Base-by-base conservation (phyloP, 2,888 invertebrate genomes). In the Smittia sp. region DNA sequence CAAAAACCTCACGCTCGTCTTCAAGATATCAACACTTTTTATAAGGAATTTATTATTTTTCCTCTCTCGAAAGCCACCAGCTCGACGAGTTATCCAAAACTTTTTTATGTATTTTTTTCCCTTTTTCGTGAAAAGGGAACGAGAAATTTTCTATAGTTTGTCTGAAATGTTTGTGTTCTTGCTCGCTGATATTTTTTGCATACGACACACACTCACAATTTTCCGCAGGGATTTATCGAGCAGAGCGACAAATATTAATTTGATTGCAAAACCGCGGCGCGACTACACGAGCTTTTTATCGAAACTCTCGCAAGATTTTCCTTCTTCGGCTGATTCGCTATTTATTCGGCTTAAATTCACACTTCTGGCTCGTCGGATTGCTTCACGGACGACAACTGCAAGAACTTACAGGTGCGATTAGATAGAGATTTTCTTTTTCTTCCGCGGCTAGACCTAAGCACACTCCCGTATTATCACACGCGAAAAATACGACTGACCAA, bases 251-350 rank as follows among this genome's bases (percentile, higher is more conserved):
- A 66, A 66, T 66, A 22, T 69, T 41, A 69, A 69, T 69, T 69
- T 52, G 69, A 68, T 68, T 68, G 68, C 68, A 68, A 58, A 52
- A 69, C 69, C 69, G 52, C 69, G 52, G 54, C 69, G 69, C 69
- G 69, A 69, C 69, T 52, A 54, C 25, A 54, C 25, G 27, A 54
- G 52, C 54, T 27, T 69, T 54, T 58, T 58, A 68, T 73, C 41
- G 69, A 75, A 66, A 63, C 63, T 27, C 63, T 20, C 2, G 18
- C 2, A 58, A 58, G 22, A 58, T 22, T 58, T 58, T 58, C 11
- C 11, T 18, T 58, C 58, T 18, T 1, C 46, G n/a, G 15, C 15
- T 46, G 2, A 6, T 58, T 58, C 22, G 2, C 22, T 58, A 22
- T 22, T 58, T 18, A 18, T 46, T 7, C n/a, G 11, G n/a, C 2